Conservation (phyloP, 2,113 vertebrate species). For the Serinus canaria region DNA sequence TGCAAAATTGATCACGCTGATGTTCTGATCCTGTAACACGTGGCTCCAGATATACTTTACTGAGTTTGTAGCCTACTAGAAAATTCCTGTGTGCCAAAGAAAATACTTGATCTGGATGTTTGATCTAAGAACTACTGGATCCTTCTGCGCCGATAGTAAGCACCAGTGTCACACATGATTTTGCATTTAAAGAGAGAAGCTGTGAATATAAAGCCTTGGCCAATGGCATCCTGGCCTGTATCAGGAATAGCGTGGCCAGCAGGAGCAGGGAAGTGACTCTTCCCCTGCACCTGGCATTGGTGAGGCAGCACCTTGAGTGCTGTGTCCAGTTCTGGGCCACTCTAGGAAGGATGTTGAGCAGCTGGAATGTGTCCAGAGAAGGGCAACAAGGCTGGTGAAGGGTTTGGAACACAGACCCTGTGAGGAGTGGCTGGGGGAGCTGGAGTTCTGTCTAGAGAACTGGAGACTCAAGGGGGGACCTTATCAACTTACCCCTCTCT, state of each 20-base stretch:
- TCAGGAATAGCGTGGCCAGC: not conserved
- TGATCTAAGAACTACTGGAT: not conserved
- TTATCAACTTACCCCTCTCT: not conserved
- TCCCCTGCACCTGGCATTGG: rapidly evolving
- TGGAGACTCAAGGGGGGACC: not conserved
- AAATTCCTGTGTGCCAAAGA: not conserved
- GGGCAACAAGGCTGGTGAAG: not conserved
- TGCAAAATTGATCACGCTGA: not conserved
- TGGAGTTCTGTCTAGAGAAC: not conserved
- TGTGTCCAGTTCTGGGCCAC: not conserved
- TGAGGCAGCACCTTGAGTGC: not conserved
- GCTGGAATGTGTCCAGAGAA: not conserved
- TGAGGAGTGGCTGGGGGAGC: not conserved
- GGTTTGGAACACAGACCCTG: not conserved
- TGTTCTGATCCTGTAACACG: not conserved
- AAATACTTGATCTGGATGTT: not conserved
- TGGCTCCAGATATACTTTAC: not conserved
- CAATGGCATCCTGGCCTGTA: not conserved
- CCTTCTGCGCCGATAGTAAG: not conserved
- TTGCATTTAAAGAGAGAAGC: not conserved
- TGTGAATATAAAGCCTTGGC: not conserved
- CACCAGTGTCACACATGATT: rapidly evolving
- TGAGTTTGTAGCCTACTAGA: not conserved
- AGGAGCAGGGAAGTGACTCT: not conserved
- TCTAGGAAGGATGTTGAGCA: not conserved